These are phyloP conservation scores for Astreopora myriophthalma DNA, from an alignment of 64 coral and sea anemone species.

Conservation along the genomic window DNA sequence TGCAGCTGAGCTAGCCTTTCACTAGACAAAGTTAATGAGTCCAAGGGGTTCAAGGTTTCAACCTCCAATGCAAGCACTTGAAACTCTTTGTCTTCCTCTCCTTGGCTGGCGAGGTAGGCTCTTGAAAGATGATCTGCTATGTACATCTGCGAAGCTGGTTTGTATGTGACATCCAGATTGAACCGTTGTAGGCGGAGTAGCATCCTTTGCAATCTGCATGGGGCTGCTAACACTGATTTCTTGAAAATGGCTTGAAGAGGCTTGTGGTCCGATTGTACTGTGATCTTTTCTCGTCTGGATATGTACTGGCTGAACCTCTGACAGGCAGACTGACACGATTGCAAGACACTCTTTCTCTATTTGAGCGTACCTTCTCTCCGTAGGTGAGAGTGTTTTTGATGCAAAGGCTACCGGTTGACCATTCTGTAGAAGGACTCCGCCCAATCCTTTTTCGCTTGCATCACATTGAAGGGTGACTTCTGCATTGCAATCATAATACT, in stretches of 20 bases:
- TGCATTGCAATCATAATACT: background rate
- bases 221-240: constrained; percentile 8
- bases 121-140: constrained; percentile 40
- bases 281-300: too few relatives aligned
- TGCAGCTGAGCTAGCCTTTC: constrained; percentile 49
- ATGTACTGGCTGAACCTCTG: too few relatives aligned
- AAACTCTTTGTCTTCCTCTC: background rate
- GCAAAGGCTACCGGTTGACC: background rate
- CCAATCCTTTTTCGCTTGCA: background rate
- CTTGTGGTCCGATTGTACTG: too few relatives aligned
- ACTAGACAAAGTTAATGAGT: constrained; percentile 7
- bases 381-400: background rate
- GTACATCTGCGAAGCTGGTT: constrained; percentile 15
- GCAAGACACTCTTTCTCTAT: background rate
- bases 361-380: background rate
- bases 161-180: constrained; percentile 14
- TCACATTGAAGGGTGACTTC: background rate
- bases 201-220: too few relatives aligned
- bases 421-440: background rate
- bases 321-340: background rate
- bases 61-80: constrained; percentile 56
- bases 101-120: constrained; percentile 1
- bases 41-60: constrained; percentile 46
- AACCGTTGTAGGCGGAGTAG: background rate
- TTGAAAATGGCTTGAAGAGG: constrained; percentile 13